phyloP scores from a whole-genome alignment of 92 coral and sea anemone genomes.

The Epizoanthus ramosus region DNA sequence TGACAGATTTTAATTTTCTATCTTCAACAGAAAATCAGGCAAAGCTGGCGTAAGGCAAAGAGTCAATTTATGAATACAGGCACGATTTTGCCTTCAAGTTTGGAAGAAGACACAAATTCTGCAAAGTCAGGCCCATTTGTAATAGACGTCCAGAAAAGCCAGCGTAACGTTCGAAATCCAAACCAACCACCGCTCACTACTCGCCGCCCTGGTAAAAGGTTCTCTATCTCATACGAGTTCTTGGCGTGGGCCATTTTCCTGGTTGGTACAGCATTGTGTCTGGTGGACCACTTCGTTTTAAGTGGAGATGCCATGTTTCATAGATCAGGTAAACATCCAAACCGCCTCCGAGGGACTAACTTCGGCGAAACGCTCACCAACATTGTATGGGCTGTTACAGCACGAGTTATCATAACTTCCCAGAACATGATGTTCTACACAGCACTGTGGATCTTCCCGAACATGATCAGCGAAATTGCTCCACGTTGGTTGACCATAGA shows the following conservation, averaged over 20 bases:
- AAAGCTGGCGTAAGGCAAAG: no score
- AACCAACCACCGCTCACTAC: neutral
- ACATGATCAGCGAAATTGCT: slow-evolving; percentile 53
- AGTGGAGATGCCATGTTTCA: slow-evolving; percentile 58
- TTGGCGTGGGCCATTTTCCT: slow-evolving; percentile 55
- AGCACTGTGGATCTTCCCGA: slow-evolving; percentile 63
- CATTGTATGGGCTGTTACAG: slow-evolving; percentile 67
- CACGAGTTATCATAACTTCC: slow-evolving; percentile 59
- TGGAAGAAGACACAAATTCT: no score
- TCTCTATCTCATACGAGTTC: slow-evolving; percentile 58
- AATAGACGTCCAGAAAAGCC: no score
- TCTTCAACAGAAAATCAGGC: no score
- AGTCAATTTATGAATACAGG: no score
- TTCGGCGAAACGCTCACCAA: slow-evolving; percentile 64
- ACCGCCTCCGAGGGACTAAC: slow-evolving; percentile 58
- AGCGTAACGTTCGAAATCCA: no score
- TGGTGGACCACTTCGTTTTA: slow-evolving; percentile 55
- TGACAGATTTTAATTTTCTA: no score
- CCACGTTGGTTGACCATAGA: slow-evolving; percentile 52
- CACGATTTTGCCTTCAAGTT: no score
- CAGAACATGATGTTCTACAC: slow-evolving; percentile 70
- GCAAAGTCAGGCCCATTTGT: no score
- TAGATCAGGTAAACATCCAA: slow-evolving; percentile 57
- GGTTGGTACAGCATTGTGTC: slow-evolving; percentile 36
- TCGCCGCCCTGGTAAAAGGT: slow-evolving; percentile 22